These are phyloP conservation scores for Paragorgia papillata DNA, from an alignment of 92 coral and sea anemone species.

Conservation along the genomic window DNA sequence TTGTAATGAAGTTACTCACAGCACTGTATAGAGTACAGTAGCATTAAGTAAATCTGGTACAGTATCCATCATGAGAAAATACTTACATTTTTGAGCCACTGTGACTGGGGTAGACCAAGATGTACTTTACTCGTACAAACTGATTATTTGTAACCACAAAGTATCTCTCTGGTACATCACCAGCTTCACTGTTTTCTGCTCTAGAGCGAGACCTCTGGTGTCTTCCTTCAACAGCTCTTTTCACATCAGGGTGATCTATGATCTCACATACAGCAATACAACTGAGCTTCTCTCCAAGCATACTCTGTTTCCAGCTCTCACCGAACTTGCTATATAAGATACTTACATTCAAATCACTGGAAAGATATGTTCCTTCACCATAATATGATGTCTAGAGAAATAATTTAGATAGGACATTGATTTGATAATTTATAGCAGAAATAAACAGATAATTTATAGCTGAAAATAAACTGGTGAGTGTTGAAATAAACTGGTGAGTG, in stretches of 20 bases:
- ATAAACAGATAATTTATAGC: too few relatives aligned
- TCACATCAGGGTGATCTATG: constrained; percentile 94
- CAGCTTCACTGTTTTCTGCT: constrained; percentile 93
- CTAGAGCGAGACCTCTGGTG: constrained; percentile 72
- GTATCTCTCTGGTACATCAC: constrained; percentile 95
- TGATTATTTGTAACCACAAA: constrained; percentile 98
- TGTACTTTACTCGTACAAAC: constrained; percentile 80
- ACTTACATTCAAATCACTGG: constrained; percentile 94
- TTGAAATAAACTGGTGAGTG: too few relatives aligned
- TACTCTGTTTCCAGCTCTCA: constrained; percentile 77
- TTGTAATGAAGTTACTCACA: too few relatives aligned
- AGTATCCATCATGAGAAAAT: too few relatives aligned
- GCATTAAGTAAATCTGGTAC: too few relatives aligned
- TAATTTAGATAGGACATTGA: background rate
- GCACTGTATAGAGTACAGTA: too few relatives aligned
- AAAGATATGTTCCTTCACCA: constrained; percentile 96
- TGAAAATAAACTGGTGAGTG: too few relatives aligned
- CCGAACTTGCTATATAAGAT: constrained; percentile 88
- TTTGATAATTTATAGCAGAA: background rate
- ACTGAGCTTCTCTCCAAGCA: constrained; percentile 74
- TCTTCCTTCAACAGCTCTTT: constrained; percentile 72
- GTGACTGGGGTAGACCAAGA: constrained; percentile 77
- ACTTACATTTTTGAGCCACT: constrained; percentile 23
- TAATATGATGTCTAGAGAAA: constrained; percentile 79
- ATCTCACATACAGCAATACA: constrained; percentile 96